A percentile compares a stretch with the other conserved stretches of the same genome.
phyloP scores from a whole-genome alignment of 2,888 invertebrate species.

The Epirrhoe alternata region DNA sequence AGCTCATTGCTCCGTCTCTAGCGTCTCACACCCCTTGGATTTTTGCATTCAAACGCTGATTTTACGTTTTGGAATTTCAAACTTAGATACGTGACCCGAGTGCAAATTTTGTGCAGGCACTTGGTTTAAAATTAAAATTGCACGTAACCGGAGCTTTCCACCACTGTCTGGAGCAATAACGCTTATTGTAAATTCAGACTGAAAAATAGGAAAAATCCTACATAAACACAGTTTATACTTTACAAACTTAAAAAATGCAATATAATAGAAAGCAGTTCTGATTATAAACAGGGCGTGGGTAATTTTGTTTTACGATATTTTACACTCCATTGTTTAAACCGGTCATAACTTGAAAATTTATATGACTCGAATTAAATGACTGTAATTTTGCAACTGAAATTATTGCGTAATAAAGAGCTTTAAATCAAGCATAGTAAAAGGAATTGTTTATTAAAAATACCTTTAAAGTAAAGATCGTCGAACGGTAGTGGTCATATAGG shows the following conservation, averaged over 20 bases:
- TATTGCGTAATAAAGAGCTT: conserved; percentile 62
- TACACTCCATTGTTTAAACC: conserved; percentile 52
- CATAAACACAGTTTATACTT: background rate
- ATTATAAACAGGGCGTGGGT: conserved; percentile 32
- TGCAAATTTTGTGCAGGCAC: conserved; percentile 62
- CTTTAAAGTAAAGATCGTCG: conserved; percentile 48
- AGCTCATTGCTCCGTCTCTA: conserved; percentile 42
- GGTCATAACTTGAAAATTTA: conserved; percentile 58
- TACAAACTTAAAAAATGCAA: background rate
- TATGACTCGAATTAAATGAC: conserved; percentile 51
- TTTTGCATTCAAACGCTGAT: conserved; percentile 74
- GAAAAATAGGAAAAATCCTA: background rate
- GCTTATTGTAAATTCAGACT: conserved; percentile 20
- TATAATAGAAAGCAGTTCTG: conserved; percentile 18
- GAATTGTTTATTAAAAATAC: conserved; percentile 66
- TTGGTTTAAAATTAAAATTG: conserved; percentile 64
- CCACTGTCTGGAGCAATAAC: conserved; percentile 24
- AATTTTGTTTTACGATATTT: conserved; percentile 49
- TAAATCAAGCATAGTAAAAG: conserved; percentile 58
- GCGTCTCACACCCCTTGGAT: conserved; percentile 59
- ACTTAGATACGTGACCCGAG: conserved; percentile 71
- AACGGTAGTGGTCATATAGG: background rate
- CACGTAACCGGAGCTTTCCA: conserved; percentile 44
- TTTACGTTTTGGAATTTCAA: conserved; percentile 75
- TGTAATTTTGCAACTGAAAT: conserved; percentile 58